A percentile compares a stretch with the other conserved stretches of the same genome.
Evolutionary conservation across 2,113 vertebrate species (phyloP).

Genomic region (Gallinago media): DNA sequence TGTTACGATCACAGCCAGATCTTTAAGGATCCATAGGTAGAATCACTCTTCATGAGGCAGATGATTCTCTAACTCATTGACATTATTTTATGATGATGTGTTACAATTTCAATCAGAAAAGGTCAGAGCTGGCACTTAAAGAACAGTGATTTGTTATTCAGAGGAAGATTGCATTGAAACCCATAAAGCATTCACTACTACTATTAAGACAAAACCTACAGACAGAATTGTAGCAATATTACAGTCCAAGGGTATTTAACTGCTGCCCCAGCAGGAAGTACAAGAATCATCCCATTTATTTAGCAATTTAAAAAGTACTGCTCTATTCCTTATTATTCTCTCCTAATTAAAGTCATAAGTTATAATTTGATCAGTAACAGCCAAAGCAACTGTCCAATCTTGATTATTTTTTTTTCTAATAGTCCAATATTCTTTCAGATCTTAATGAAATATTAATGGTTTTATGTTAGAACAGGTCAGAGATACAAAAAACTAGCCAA

Average conservation of each 20-base stretch:
- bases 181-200: neutral
- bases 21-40: neutral
- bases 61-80: neutral
- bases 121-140: conserved; percentile 12
- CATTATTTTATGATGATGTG: neutral
- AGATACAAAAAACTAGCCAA: neutral
- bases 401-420: neutral
- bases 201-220: neutral
- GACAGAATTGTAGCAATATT: neutral
- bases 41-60: neutral
- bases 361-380: neutral
- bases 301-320: neutral
- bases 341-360: neutral
- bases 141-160: neutral
- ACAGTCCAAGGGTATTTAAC: neutral
- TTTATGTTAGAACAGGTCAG: neutral
- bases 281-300: neutral
- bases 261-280: neutral
- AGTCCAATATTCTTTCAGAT: neutral
- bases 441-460: neutral
- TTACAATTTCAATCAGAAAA: conserved; percentile 19
- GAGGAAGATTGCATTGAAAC: neutral
- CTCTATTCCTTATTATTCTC: neutral
- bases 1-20: neutral
- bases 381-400: neutral